Evolutionary conservation across 1,140 invertebrate genomes (phyloP).

Genomic region (Zaprionus taronus): DNA sequence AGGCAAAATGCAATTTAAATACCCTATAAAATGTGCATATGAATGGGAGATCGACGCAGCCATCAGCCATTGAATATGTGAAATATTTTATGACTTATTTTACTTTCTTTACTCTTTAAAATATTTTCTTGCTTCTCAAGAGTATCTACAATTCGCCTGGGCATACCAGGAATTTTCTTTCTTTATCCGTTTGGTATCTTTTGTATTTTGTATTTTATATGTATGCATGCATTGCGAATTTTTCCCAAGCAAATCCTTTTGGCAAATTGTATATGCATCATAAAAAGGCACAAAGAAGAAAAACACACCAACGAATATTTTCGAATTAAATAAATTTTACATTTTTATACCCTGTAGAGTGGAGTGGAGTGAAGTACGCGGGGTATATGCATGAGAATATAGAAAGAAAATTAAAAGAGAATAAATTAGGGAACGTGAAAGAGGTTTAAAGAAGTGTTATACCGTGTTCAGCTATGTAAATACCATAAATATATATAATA

Average conservation of each 20-base stretch:
- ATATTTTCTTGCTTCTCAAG: neutral
- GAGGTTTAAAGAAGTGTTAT: too few species aligned
- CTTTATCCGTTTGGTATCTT: constrained; percentile 22
- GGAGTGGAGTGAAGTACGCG: too few species aligned
- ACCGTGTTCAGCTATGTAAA: too few species aligned
- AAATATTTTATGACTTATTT: neutral
- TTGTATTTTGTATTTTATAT: constrained; percentile 53
- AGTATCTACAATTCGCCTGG: constrained; percentile 8
- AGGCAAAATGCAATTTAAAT: constrained; percentile 3
- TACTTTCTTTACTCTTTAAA: neutral
- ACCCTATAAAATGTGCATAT: neutral
- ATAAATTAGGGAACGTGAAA: neutral
- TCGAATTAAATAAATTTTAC: constrained; percentile 71
- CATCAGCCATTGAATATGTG: too few species aligned
- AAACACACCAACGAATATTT: constrained; percentile 49
- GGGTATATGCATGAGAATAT: neutral
- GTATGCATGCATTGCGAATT: constrained; percentile 57
- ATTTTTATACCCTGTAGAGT: constrained; percentile 53
- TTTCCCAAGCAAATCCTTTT: constrained; percentile 69
- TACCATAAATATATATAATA: neutral
- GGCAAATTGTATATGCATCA: constrained; percentile 72
- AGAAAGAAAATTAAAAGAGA: neutral
- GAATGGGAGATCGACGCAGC: neutral
- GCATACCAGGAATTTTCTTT: neutral
- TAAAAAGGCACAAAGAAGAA: constrained; percentile 45